Evolutionary conservation across 2,797 vertebrate genomes (phyloP).

Genomic region (Onychomys arenicola): DNA sequence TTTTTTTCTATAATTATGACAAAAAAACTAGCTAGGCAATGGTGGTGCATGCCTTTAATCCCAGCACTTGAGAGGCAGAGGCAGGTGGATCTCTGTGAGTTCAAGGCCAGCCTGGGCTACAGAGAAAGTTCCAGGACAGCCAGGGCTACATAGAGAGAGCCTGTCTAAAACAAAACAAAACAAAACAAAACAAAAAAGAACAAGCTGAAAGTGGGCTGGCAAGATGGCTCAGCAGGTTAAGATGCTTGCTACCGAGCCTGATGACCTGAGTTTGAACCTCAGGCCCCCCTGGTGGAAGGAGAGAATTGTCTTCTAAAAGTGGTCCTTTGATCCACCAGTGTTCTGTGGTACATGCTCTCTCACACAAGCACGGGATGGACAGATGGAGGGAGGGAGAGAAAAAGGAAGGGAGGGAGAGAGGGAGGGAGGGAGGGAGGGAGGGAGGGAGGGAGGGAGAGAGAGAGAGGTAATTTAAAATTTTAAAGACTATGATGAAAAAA

Average conservation of each 20-base stretch:
- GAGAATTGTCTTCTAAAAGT: neutral
- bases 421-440: too few species aligned
- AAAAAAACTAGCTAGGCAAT: neutral
- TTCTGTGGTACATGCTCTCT: neutral
- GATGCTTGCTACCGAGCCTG: too few species aligned
- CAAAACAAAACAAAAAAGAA: neutral
- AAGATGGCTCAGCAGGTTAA: neutral
- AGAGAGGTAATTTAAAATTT: neutral
- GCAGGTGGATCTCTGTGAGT: neutral
- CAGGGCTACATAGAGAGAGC: neutral
- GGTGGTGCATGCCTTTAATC: too few species aligned
- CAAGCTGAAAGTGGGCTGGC: neutral
- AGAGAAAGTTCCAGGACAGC: neutral
- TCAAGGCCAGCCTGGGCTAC: too few species aligned
- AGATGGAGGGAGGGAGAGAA: neutral
- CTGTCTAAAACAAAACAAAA: too few species aligned
- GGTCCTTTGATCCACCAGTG: neutral
- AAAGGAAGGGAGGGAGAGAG: fast-evolving
- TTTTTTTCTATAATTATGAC: constrained; percentile 28
- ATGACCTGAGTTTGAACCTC: neutral
- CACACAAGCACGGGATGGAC: neutral
- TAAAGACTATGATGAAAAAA: neutral
- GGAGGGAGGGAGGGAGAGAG: neutral
- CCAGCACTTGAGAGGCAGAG: neutral
- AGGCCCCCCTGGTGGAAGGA: neutral